Conservation (phyloP, 2,888 invertebrate genomes). For the Zeuzera pyrina region DNA sequence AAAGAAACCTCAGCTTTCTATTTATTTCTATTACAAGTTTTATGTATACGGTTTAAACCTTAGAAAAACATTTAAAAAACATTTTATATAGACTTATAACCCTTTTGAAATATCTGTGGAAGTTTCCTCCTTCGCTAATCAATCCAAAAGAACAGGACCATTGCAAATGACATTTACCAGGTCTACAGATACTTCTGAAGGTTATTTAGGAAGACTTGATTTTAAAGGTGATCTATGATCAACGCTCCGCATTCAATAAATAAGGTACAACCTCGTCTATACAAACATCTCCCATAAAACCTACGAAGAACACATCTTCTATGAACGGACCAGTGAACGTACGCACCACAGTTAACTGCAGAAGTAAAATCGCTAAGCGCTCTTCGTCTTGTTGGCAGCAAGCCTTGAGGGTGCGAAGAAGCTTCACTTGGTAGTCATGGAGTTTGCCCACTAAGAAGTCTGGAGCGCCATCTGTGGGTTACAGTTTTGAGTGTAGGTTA, state of each 20-base stretch:
- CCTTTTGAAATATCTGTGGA: too few species aligned
- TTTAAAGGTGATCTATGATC: slow-evolving; percentile 2
- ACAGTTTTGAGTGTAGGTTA: slow-evolving; percentile 1
- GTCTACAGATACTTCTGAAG: too few species aligned
- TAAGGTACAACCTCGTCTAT: slow-evolving; percentile 97
- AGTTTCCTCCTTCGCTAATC: too few species aligned
- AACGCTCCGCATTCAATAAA: slow-evolving; percentile 76
- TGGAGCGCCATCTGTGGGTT: slow-evolving; percentile 60
- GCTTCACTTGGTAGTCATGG: slow-evolving; percentile 61
- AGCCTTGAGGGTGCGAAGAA: slow-evolving; percentile 58
- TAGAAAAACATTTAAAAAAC: too few species aligned
- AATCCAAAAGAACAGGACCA: too few species aligned
- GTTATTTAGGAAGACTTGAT: neutral
- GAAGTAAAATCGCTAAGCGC: slow-evolving; percentile 74
- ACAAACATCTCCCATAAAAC: slow-evolving; percentile 92
- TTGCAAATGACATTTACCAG: too few species aligned
- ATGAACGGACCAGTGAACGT: slow-evolving; percentile 82
- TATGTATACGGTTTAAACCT: too few species aligned
- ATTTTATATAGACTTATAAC: too few species aligned
- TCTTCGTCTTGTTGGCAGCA: slow-evolving; percentile 41
- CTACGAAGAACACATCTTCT: slow-evolving; percentile 94
- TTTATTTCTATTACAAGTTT: too few species aligned
- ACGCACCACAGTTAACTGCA: slow-evolving; percentile 81
- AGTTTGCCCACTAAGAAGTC: slow-evolving; percentile 58
- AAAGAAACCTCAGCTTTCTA: too few species aligned